Base-by-base conservation (phyloP, 2,888 invertebrate genomes). In the Diogma glabrata region DNA sequence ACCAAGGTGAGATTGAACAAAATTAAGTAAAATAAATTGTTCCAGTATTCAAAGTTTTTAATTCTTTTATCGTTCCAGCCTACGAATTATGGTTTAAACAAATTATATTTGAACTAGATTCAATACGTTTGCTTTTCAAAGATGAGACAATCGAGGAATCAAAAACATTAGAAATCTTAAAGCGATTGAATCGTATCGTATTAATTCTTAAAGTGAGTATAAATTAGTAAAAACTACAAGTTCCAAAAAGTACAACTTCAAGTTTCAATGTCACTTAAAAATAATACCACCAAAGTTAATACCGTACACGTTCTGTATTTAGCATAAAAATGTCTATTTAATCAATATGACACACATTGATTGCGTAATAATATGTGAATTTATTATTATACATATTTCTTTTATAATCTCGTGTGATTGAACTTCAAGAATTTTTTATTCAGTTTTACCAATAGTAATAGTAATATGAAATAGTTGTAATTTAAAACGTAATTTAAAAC, bases 11-110 rank as follows among this genome's bases (percentile, higher is more conserved):
- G n/a, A n/a, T n/a, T n/a, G n/a, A n/a, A 19, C 9, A 23, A 45
- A 2, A 43, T 14, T 8, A n/a, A n/a, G n/a, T n/a, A n/a, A n/a
- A n/a, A n/a, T n/a, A 3, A 2, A 2, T 38, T 38, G 17, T 19
- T 14, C 33, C 3, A 16, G 24, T n/a, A 20, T 40, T 12, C n/a
- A 12, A 19, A 51, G 36, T 22, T 17, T 20, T 48, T 43, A 40
- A 48, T 33, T 47, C 16, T 9, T 16, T 19, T 33, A 10, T n/a
- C 16, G 23, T 51, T 76, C 47, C 71, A 93, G 93, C 95, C 1
- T 97, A 97, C 72, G 99, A 99, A 71, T 75, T 99, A 4, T 99
- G 97, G 99, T 99, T 99, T 75, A 99, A 99, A 69, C 97, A 99
- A 74, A 94, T 99, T 48, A 87, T 99, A 55, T 95, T 82, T 69